Evolutionary conservation across 2,113 vertebrate genomes (phyloP).

Genomic region (Oxygymnocypris stewartii): DNA sequence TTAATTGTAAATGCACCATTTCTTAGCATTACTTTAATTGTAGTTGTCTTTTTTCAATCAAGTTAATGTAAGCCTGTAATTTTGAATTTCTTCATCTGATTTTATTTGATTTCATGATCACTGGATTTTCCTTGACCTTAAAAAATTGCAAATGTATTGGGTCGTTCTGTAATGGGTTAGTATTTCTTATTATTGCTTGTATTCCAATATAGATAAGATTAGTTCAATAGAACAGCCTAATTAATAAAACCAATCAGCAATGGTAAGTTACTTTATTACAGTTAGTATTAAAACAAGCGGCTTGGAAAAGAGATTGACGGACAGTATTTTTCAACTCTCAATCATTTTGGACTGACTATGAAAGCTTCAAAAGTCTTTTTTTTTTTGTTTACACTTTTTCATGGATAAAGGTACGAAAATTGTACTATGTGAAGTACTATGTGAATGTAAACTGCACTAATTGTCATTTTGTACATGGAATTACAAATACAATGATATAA

Average conservation of each 20-base stretch:
- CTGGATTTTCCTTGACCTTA: constrained; percentile 10
- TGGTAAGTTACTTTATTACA: background rate
- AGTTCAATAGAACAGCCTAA: background rate
- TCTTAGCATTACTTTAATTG: background rate
- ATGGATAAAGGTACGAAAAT: background rate
- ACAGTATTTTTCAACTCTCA: background rate
- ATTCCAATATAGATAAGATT: background rate
- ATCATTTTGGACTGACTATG: background rate
- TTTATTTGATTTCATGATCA: constrained; percentile 18
- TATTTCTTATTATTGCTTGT: background rate
- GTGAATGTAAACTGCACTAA: constrained; percentile 6
- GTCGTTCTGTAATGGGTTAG: no score
- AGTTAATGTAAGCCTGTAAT: background rate
- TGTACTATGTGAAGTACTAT: background rate
- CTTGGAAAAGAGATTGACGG: background rate
- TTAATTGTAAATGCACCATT: background rate
- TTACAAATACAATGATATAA: background rate
- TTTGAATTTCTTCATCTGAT: background rate
- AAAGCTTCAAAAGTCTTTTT: background rate
- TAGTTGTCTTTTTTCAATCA: background rate
- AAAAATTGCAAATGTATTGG: no score
- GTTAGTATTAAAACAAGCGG: background rate
- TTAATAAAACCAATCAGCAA: background rate
- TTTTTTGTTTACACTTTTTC: background rate
- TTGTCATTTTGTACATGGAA: constrained; percentile 1